phyloP scores from a whole-genome alignment of 2,888 invertebrate species.

The Platycheirus albimanus region DNA sequence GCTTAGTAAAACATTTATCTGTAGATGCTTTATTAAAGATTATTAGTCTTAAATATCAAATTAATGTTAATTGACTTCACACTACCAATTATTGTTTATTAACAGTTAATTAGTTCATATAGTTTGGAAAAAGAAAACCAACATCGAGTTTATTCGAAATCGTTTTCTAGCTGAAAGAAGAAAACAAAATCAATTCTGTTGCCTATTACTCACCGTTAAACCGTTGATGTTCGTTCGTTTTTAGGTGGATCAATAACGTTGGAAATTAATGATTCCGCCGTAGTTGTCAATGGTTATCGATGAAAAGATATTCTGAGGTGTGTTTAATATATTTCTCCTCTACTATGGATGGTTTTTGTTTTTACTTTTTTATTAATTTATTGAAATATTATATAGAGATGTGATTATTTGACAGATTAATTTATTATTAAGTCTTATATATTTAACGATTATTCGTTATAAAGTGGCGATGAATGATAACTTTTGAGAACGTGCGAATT shows the following conservation, averaged over 20 bases:
- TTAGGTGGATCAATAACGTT: slow-evolving; percentile 76
- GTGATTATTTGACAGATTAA: slow-evolving; percentile 57
- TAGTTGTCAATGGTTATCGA: slow-evolving; percentile 36
- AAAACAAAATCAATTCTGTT: not conserved
- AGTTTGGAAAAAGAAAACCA: too few relatives aligned
- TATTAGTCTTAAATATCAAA: too few relatives aligned
- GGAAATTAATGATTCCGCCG: slow-evolving; percentile 66
- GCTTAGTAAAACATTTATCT: too few relatives aligned
- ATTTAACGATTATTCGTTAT: slow-evolving; percentile 52
- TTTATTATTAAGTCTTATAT: slow-evolving; percentile 33
- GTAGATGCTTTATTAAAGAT: too few relatives aligned
- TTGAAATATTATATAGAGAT: slow-evolving; percentile 35
- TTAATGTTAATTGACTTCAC: too few relatives aligned
- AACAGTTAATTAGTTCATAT: too few relatives aligned
- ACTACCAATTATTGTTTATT: too few relatives aligned
- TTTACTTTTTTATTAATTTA: slow-evolving; percentile 51
- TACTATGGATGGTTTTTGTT: slow-evolving; percentile 5
- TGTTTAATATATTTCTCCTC: not conserved
- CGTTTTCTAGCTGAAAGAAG: not conserved
- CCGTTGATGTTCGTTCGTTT: slow-evolving; percentile 75
- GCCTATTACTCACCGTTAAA: slow-evolving; percentile 75
- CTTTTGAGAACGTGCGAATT: slow-evolving; percentile 52
- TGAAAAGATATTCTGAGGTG: slow-evolving; percentile 31
- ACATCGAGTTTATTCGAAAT: too few relatives aligned
- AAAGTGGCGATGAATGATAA: slow-evolving; percentile 46